phyloP scores from a whole-genome alignment of 2,888 invertebrate species.

The Apamea monoglypha region DNA sequence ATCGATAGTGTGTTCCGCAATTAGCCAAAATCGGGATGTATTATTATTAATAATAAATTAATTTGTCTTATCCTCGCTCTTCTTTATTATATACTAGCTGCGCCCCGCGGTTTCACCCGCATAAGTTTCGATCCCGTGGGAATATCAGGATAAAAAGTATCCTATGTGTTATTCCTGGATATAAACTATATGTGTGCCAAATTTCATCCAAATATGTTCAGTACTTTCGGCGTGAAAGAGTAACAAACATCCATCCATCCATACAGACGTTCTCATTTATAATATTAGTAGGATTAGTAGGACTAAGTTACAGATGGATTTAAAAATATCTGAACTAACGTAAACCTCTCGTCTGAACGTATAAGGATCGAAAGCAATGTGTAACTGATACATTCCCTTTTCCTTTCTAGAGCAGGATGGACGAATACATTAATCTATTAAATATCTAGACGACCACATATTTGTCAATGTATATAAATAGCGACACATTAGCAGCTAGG shows the following conservation, averaged over 20 bases:
- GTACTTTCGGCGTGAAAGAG: too few relatives aligned
- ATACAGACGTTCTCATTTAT: too few relatives aligned
- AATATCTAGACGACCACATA: slow-evolving; percentile 28
- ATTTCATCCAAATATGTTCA: too few relatives aligned
- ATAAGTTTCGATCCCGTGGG: too few relatives aligned
- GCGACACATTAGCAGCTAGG: not conserved
- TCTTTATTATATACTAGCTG: not conserved
- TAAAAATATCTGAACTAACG: slow-evolving; percentile 15
- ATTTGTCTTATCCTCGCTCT: not conserved
- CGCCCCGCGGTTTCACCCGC: too few relatives aligned
- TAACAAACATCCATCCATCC: too few relatives aligned
- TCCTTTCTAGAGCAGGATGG: slow-evolving; percentile 30
- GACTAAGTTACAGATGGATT: not conserved
- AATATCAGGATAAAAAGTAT: too few relatives aligned
- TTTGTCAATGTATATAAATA: slow-evolving; percentile 9
- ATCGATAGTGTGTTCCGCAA: too few relatives aligned
- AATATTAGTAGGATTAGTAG: too few relatives aligned
- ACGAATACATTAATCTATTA: slow-evolving; percentile 26
- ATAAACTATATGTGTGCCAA: too few relatives aligned
- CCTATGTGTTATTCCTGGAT: too few relatives aligned
- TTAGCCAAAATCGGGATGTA: too few relatives aligned
- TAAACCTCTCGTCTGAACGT: slow-evolving; percentile 1
- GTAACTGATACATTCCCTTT: slow-evolving; percentile 38
- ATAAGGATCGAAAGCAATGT: slow-evolving; percentile 43
- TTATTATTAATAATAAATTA: not conserved